Evolutionary conservation across 2,113 vertebrate species (phyloP), one percentile per base, ranked within the genome.

Genomic region (Trinectes maculatus): DNA sequence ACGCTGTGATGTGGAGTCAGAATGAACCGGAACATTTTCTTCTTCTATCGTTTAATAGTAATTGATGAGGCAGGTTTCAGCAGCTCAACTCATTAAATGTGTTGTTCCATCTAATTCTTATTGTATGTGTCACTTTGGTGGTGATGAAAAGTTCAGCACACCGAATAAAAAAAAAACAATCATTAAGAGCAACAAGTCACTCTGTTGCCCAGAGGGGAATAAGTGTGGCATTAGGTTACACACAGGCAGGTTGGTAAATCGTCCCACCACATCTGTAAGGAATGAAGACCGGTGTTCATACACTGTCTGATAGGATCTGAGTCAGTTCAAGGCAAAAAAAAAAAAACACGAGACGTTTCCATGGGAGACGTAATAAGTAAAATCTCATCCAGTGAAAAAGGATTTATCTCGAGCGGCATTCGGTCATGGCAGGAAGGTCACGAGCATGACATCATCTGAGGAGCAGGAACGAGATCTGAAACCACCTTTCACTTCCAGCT

Each of bases 341-440:
- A n/a, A n/a, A n/a, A n/a, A n/a, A n/a, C n/a, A 18, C 18, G 56
- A 70, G 68, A 24, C 26, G 51, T 67, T 60, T 64, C 53, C 59
- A n/a, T 22, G 5, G 51, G 40, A 24, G 31, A 53, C 71, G 67
- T 60, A 82, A 61, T 26, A 49, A 64, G 63, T 11, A 49, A 80
- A 63, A 60, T 83, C 74, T 69, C 57, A 33, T 52, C 13, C 33
- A 39, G 44, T 18, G 65, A 37, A 61, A 36, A 25, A 12, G 26
- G n/a, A n/a, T n/a, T n/a, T n/a, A n/a, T n/a, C n/a, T n/a, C 36
- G 36, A 40, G 8, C 22, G 39, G 19, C 73, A 59, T n/a, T 31
- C 53, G 66, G 67, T 77, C 61, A 77, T 4, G 19, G 82, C 33
- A 65, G 66, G 67, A 79, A 71, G 80, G 47, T 74, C 57, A 40